Conservation (phyloP, 2,888 invertebrate species). For the Antheraea assamensis region DNA sequence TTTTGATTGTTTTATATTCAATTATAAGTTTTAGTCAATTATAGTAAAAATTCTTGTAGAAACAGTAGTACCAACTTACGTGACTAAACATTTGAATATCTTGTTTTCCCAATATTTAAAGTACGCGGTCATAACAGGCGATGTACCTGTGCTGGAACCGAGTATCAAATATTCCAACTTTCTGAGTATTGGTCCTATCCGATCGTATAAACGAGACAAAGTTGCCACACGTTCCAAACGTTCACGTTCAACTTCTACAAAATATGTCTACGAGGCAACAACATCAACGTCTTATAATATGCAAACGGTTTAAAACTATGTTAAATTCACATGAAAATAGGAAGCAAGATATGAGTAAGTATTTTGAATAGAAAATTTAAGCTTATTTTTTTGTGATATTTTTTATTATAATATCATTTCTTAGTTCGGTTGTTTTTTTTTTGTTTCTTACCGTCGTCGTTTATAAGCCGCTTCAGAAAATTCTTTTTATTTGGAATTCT, state of each 20-base stretch:
- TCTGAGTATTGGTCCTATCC: conserved; percentile 90
- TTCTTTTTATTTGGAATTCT: too few relatives aligned
- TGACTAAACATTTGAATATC: conserved; percentile 81
- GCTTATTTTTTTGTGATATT: too few relatives aligned
- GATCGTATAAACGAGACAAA: conserved; percentile 88
- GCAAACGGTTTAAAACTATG: background rate
- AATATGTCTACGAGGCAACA: conserved; percentile 82
- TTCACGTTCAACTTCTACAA: conserved; percentile 85
- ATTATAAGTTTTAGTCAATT: too few relatives aligned
- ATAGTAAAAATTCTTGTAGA: background rate
- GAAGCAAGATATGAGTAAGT: background rate
- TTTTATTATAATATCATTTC: too few relatives aligned
- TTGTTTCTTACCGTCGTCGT: too few relatives aligned
- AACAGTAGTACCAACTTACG: conserved; percentile 44
- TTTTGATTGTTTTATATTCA: background rate
- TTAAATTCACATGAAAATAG: background rate
- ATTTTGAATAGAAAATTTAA: background rate
- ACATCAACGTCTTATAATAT: background rate
- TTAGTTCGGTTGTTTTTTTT: too few relatives aligned
- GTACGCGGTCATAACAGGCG: conserved; percentile 87
- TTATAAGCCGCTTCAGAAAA: too few relatives aligned
- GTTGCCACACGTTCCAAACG: conserved; percentile 86
- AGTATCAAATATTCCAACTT: conserved; percentile 93
- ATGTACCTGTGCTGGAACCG: conserved; percentile 89
- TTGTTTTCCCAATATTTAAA: conserved; percentile 92